These are phyloP conservation scores for Sinocyclocheilus maitianheensis DNA, from an alignment of 2,113 vertebrate genomes.

Conservation along the genomic window DNA sequence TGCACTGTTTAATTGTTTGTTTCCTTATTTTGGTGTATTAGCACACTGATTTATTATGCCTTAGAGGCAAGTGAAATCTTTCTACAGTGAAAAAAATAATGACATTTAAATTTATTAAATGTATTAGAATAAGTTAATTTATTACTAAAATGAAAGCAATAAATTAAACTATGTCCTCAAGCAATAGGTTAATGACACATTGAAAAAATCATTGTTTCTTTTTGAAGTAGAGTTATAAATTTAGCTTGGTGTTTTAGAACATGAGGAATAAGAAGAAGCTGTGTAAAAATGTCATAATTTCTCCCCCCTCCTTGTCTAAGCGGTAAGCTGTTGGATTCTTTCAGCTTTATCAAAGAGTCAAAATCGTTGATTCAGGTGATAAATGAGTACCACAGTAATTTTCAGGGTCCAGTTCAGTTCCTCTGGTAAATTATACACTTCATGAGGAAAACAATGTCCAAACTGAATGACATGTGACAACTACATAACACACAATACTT, in stretches of 20 bases:
- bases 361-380: neutral
- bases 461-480: too few species aligned
- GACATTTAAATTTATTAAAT: neutral
- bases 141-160: neutral
- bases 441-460: too few species aligned
- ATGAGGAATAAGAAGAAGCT: too few species aligned
- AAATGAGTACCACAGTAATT: neutral
- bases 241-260: too few species aligned
- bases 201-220: neutral
- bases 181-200: neutral
- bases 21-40: neutral
- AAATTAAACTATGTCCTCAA: neutral
- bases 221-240: neutral
- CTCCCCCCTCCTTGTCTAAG: too few species aligned
- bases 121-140: neutral
- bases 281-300: too few species aligned
- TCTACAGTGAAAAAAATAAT: neutral
- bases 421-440: too few species aligned
- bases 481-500: too few species aligned
- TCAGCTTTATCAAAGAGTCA: neutral
- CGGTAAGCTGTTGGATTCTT: neutral
- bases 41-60: neutral
- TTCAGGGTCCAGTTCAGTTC: too few species aligned
- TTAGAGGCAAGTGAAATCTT: neutral
- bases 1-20: neutral